A percentile compares a stretch with the other conserved stretches of the same genome.
These are phyloP conservation scores for Phoenicopterus ruber DNA, from an alignment of 2,113 vertebrate species.

Conservation along the genomic window DNA sequence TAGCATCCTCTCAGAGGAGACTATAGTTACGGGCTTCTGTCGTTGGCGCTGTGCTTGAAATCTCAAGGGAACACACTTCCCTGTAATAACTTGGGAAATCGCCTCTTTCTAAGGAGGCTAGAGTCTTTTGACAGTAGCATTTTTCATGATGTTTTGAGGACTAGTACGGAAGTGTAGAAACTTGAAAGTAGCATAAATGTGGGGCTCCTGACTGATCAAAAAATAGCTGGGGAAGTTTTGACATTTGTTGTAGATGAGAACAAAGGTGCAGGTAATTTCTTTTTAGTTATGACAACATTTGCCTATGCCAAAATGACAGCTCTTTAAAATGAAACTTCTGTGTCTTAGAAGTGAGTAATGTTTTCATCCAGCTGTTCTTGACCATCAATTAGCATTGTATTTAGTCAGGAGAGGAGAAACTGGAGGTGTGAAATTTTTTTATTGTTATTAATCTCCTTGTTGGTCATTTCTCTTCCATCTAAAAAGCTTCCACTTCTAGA, in stretches of 20 bases:
- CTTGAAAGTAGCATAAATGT: background rate
- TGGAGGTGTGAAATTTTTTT: background rate
- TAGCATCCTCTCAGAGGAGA: background rate
- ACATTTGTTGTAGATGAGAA: background rate
- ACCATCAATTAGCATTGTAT: background rate
- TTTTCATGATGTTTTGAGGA: background rate
- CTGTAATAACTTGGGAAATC: background rate
- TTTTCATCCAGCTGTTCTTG: constrained; percentile 6
- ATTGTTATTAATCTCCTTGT: background rate
- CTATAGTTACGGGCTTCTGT: background rate
- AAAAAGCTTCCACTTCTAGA: background rate
- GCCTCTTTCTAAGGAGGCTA: background rate
- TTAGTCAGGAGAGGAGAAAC: constrained; percentile 3
- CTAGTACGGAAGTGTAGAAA: background rate
- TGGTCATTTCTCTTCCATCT: background rate
- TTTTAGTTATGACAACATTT: background rate
- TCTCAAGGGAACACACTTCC: background rate
- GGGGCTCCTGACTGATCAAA: background rate
- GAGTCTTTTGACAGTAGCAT: background rate
- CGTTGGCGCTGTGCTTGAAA: background rate
- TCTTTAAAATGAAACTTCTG: background rate
- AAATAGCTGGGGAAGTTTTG: background rate
- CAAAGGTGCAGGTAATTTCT: background rate
- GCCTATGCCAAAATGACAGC: background rate
- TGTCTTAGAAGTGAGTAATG: background rate